Evolutionary conservation across 1,140 invertebrate species (phyloP).

Genomic region (Daktulosphaira vitifoliae): DNA sequence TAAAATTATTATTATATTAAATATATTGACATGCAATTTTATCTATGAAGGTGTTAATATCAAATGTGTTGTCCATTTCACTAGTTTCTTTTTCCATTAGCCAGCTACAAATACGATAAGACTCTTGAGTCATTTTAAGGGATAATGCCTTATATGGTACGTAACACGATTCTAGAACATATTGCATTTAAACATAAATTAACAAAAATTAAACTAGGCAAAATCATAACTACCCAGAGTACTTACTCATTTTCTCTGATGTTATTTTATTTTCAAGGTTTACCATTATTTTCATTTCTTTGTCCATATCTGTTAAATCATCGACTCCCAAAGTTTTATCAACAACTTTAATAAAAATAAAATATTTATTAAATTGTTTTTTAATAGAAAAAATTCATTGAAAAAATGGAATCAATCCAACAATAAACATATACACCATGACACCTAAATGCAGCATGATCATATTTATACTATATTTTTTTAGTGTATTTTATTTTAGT

Average conservation of each 20-base stretch:
- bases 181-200: background rate
- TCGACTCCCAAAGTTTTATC: background rate
- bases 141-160: background rate
- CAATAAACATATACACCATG: background rate
- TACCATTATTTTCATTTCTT: background rate
- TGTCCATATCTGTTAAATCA: background rate
- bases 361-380: background rate
- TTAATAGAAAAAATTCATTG: no score
- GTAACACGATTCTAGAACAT: background rate
- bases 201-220: no score
- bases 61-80: slow-evolving; percentile 16
- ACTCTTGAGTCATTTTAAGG: slow-evolving; percentile 7
- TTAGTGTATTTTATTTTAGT: no score
- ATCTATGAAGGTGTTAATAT: background rate
- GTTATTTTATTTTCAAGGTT: background rate
- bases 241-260: slow-evolving; percentile 19
- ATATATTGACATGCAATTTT: slow-evolving; percentile 1
- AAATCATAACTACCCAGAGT: no score
- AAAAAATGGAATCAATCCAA: background rate
- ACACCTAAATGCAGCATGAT: no score
- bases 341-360: background rate
- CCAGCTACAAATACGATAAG: slow-evolving; percentile 14
- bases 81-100: background rate
- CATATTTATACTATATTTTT: no score
- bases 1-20: background rate